Conservation (phyloP, 2,888 invertebrate species). For the Chorisops tibialis region DNA sequence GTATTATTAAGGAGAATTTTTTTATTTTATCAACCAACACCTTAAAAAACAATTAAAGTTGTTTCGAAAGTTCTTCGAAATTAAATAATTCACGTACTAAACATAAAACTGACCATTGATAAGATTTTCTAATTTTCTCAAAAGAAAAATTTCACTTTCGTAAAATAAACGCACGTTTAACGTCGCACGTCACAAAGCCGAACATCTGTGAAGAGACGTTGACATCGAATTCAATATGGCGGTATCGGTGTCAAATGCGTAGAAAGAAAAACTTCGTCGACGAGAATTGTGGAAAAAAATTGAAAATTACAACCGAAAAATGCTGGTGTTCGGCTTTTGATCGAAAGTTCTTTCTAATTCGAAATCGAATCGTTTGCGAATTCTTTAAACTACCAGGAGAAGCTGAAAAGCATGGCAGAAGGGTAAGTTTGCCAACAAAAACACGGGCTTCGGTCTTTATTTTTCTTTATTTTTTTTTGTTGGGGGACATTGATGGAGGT, state of each 20-base stretch:
- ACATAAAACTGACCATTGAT: too few relatives aligned
- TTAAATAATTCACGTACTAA: too few relatives aligned
- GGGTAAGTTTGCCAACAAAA: constrained; percentile 19
- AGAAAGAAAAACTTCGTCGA: constrained; percentile 28
- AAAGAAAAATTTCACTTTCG: too few relatives aligned
- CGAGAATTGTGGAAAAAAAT: too few relatives aligned
- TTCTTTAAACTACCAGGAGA: not conserved
- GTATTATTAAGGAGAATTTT: too few relatives aligned
- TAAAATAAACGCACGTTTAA: not conserved
- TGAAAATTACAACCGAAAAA: not conserved
- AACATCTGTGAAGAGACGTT: constrained; percentile 16
- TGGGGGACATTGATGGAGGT: not conserved
- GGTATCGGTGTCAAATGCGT: constrained; percentile 26
- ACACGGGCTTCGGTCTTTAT: not conserved
- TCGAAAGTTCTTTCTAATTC: not conserved
- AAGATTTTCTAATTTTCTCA: too few relatives aligned
- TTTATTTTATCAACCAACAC: too few relatives aligned
- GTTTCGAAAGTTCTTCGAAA: too few relatives aligned
- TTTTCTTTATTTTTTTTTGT: too few relatives aligned
- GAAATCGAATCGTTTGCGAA: too few relatives aligned
- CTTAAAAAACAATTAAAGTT: too few relatives aligned
- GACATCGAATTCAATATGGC: constrained; percentile 30
- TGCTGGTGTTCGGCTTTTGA: not conserved
- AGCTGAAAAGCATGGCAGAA: constrained; percentile 19
- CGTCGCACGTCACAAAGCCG: not conserved